Conservation (phyloP, 2,888 invertebrate genomes). For the Tachina lurida region DNA sequence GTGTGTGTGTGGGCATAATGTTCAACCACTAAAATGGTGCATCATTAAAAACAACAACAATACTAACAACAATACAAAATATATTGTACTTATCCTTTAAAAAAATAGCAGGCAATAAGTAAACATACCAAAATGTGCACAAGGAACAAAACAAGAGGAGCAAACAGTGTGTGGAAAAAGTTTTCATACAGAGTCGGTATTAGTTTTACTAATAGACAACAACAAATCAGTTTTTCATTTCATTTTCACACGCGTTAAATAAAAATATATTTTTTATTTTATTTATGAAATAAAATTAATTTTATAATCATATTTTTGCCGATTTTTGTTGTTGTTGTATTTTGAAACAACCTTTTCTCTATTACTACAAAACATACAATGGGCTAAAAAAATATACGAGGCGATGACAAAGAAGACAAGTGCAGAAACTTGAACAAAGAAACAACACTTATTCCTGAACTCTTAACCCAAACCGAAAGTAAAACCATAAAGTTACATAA, state of each 20-base stretch:
- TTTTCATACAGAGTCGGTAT: background rate
- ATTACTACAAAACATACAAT: too few species aligned
- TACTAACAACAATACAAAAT: slow-evolving; percentile 17
- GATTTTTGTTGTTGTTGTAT: too few species aligned
- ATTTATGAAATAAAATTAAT: too few species aligned
- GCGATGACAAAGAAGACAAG: background rate
- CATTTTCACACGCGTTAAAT: too few species aligned
- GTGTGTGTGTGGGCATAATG: slow-evolving; percentile 27
- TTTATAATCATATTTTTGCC: too few species aligned
- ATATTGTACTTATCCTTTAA: slow-evolving; percentile 13
- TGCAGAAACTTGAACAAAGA: background rate
- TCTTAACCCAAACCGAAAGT: slow-evolving; percentile 34
- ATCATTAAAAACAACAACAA: slow-evolving; percentile 59
- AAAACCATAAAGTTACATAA: slow-evolving; percentile 3
- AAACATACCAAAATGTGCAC: slow-evolving; percentile 1
- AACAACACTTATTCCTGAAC: slow-evolving; percentile 20
- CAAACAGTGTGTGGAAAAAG: background rate
- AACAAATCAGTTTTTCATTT: too few species aligned
- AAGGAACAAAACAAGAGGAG: background rate
- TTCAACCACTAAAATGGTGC: slow-evolving; percentile 63
- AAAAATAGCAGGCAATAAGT: background rate
- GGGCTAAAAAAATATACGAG: slow-evolving; percentile 1
- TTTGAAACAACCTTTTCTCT: too few species aligned
- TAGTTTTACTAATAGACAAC: background rate
- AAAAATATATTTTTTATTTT: too few species aligned